Evolutionary conservation across 2,888 invertebrate genomes (phyloP).

Genomic region (Timandra comae): DNA sequence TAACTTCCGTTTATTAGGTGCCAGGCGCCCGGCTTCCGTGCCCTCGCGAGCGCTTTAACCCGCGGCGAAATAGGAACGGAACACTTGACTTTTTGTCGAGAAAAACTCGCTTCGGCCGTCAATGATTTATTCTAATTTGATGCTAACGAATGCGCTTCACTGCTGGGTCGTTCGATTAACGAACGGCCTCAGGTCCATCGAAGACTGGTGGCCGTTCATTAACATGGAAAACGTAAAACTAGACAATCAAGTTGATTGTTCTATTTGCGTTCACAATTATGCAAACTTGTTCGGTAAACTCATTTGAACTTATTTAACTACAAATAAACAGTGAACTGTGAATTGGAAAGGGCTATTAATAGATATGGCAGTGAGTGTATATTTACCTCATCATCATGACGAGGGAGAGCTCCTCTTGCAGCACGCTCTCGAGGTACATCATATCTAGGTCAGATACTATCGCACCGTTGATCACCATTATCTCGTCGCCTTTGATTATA

Average conservation of each 20-base stretch:
- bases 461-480: conserved; percentile 98
- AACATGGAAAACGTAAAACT: conserved; percentile 28
- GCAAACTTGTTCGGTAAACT: conserved; percentile 7
- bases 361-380: conserved; percentile 10
- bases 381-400: conserved; percentile 96
- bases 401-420: conserved; percentile 94
- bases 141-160: conserved; percentile 44
- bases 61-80: conserved; percentile 29
- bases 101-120: conserved; percentile 26
- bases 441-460: conserved; percentile 99
- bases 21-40: conserved; percentile 47
- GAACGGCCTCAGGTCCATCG: conserved; percentile 30
- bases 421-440: conserved; percentile 98
- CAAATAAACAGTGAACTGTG: conserved; percentile 1
- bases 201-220: conserved; percentile 36
- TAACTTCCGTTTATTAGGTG: conserved; percentile 65
- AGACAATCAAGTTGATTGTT: conserved; percentile 15
- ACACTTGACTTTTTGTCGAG: conserved; percentile 30
- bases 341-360: conserved; percentile 16
- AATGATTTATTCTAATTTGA: conserved; percentile 47
- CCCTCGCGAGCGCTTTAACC: conserved; percentile 30
- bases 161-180: conserved; percentile 40
- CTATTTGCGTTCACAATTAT: conserved; percentile 10
- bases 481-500: conserved; percentile 98
- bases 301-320: conserved; percentile 1